Conservation (phyloP, 1,140 invertebrate genomes). For the Cherax destructor region DNA sequence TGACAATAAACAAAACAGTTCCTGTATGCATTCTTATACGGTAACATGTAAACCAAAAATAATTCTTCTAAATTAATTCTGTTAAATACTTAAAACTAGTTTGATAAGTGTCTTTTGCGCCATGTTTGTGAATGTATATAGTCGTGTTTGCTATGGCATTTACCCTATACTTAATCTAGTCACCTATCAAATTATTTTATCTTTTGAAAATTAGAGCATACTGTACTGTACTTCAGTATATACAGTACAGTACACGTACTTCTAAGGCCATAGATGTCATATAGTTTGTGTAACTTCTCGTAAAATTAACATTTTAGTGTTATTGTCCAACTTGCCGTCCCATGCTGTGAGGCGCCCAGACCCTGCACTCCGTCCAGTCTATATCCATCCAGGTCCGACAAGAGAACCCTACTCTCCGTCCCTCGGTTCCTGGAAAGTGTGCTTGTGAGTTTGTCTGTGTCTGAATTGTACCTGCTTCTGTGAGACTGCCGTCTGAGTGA, state of each 20-base stretch:
- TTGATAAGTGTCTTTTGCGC: conserved; percentile 10
- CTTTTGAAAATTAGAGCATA: conserved; percentile 29
- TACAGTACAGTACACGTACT: neutral
- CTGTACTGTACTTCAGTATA: conserved; percentile 18
- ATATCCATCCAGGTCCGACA: conserved; percentile 39
- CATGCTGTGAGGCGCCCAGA: conserved; percentile 35
- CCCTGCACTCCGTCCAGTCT: conserved; percentile 55
- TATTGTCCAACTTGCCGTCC: conserved; percentile 37
- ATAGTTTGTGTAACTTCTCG: conserved; percentile 27
- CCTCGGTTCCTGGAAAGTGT: conserved; percentile 36
- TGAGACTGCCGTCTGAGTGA: neutral
- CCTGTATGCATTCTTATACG: neutral
- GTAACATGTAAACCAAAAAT: neutral
- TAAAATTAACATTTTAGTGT: conserved; percentile 31
- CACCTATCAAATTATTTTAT: conserved; percentile 21
- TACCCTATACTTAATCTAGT: conserved; percentile 48
- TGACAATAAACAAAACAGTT: neutral
- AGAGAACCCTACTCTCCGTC: conserved; percentile 44
- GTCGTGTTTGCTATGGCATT: conserved; percentile 39
- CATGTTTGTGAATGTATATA: conserved; percentile 21
- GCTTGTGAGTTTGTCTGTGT: conserved; percentile 23
- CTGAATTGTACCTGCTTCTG: conserved; percentile 3
- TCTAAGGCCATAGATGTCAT: conserved; percentile 37
- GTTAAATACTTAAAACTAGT: conserved; percentile 20
- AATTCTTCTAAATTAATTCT: neutral